Evolutionary conservation across 1,140 invertebrate genomes (phyloP).

Genomic region (Battus philenor): DNA sequence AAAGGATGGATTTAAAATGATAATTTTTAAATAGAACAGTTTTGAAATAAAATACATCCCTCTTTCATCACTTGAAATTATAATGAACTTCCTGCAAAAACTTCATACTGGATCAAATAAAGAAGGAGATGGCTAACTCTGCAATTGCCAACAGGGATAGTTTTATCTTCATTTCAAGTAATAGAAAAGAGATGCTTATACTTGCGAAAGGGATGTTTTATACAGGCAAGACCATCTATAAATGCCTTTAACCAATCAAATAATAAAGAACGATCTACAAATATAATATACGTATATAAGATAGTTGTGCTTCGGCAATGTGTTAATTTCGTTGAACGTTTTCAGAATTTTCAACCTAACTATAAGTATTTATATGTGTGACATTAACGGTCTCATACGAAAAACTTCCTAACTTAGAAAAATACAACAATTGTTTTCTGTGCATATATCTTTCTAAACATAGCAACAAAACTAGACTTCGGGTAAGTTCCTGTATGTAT

Average conservation of each 20-base stretch:
- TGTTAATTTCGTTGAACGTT: constrained; percentile 55
- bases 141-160: constrained; percentile 13
- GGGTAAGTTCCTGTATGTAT: constrained; percentile 56
- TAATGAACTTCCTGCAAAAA: not conserved
- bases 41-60: too few relatives aligned
- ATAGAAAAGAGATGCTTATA: constrained; percentile 18
- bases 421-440: constrained; percentile 15
- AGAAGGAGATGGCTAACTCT: not conserved
- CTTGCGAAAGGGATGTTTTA: constrained; percentile 17
- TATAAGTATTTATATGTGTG: constrained; percentile 22
- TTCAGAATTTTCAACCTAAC: constrained; percentile 38
- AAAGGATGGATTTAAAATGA: too few relatives aligned
- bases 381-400: constrained; percentile 29
- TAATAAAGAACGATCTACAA: constrained; percentile 29
- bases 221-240: constrained; percentile 25
- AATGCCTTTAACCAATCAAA: constrained; percentile 25
- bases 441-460: constrained; percentile 15
- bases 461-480: constrained; percentile 27
- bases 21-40: too few relatives aligned
- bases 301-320: constrained; percentile 57
- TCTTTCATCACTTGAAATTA: too few relatives aligned
- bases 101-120: not conserved
- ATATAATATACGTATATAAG: constrained; percentile 19
- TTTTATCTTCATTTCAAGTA: not conserved
- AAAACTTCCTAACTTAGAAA: constrained; percentile 13